Percentiles rank a stretch among this genome's conserved stretches.
phyloP scores from a whole-genome alignment of 1,140 invertebrate species.

The Aphelenchoides besseyi region DNA sequence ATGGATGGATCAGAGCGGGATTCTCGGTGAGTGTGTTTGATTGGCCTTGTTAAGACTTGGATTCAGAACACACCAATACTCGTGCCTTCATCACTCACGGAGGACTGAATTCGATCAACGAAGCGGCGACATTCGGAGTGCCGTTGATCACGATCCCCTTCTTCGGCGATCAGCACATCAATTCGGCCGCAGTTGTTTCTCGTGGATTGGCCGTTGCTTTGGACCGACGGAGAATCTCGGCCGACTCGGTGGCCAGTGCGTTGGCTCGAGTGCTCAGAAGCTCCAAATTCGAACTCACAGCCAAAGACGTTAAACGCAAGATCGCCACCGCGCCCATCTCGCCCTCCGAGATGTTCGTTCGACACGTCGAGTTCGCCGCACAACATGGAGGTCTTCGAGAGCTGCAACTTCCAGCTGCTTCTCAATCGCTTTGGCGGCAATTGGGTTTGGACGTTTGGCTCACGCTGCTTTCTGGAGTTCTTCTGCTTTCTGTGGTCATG shows the following conservation, averaged over 20 bases:
- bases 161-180: too few relatives aligned
- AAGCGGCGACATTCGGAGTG: conserved; percentile 69
- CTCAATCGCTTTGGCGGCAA: neutral
- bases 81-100: conserved; percentile 70
- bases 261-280: conserved; percentile 28
- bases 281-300: neutral
- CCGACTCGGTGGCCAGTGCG: conserved; percentile 34
- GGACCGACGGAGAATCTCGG: too few relatives aligned
- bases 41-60: neutral
- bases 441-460: neutral
- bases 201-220: too few relatives aligned
- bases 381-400: neutral
- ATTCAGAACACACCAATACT: conserved; percentile 70
- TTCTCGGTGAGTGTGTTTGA: conserved; percentile 10
- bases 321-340: neutral
- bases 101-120: conserved; percentile 70
- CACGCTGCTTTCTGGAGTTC: too few relatives aligned
- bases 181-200: too few relatives aligned
- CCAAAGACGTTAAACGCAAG: neutral
- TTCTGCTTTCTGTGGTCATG: too few relatives aligned
- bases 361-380: neutral
- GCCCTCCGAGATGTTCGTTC: neutral
- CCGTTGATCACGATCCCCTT: conserved; percentile 70
- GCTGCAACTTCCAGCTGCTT: neutral
- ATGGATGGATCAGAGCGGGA: conserved; percentile 19